Evolutionary conservation across 1,140 invertebrate genomes (phyloP).

Genomic region (Zaprionus ornatus): DNA sequence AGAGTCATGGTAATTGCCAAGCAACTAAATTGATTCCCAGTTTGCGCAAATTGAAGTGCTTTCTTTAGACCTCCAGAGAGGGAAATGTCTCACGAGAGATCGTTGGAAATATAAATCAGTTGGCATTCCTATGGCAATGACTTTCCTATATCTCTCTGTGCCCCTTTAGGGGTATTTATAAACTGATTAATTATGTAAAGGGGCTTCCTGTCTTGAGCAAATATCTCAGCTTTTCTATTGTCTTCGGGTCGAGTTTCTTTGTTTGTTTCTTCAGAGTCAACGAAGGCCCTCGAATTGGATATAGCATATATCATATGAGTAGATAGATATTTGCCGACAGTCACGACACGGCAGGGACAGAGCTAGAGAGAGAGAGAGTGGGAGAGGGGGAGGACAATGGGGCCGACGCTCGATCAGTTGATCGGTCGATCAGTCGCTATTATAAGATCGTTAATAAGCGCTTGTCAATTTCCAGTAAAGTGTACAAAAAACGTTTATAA

Average conservation of each 20-base stretch:
- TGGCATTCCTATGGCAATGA: constrained; percentile 13
- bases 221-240: constrained; percentile 47
- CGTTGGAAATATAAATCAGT: neutral
- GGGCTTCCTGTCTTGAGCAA: constrained; percentile 78
- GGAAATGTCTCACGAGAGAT: neutral
- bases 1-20: neutral
- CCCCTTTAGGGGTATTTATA: constrained; percentile 50
- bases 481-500: constrained; percentile 81
- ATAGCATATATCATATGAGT: constrained; percentile 16
- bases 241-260: constrained; percentile 23
- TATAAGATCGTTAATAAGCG: constrained; percentile 82
- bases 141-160: constrained; percentile 12
- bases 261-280: constrained; percentile 56
- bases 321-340: constrained; percentile 45
- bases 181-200: constrained; percentile 75
- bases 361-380: neutral
- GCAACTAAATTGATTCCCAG: neutral
- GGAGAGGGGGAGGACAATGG: constrained; percentile 53
- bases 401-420: constrained; percentile 47
- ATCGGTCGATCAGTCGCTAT: constrained; percentile 72
- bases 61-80: neutral
- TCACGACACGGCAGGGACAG: constrained; percentile 59
- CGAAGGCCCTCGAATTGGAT: constrained; percentile 26
- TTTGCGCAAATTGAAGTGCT: neutral
- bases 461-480: constrained; percentile 76